phyloP scores from a whole-genome alignment of 2,888 invertebrate species.

The Amorpha juglandis region DNA sequence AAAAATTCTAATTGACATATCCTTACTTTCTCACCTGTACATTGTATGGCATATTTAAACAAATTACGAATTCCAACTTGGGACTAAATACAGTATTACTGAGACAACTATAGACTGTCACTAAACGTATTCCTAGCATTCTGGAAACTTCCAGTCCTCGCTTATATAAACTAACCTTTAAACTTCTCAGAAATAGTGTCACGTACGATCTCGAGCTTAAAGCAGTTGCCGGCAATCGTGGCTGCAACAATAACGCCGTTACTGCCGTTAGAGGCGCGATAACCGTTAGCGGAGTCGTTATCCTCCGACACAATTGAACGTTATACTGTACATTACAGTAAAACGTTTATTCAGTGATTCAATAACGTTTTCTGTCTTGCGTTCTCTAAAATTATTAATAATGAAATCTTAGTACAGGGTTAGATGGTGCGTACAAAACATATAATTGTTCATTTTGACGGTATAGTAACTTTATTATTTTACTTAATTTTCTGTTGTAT shows the following conservation, averaged over 20 bases:
- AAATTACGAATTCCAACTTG: too few relatives aligned
- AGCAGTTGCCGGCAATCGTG: slow-evolving; percentile 25
- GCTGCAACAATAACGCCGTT: slow-evolving; percentile 30
- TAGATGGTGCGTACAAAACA: too few relatives aligned
- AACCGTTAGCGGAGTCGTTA: slow-evolving; percentile 28
- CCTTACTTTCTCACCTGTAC: too few relatives aligned
- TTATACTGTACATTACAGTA: slow-evolving; percentile 12
- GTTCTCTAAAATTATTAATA: not conserved
- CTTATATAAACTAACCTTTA: not conserved
- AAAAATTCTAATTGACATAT: too few relatives aligned
- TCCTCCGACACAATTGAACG: slow-evolving; percentile 22
- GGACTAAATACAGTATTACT: too few relatives aligned
- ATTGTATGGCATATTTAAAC: too few relatives aligned
- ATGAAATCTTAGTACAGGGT: not conserved
- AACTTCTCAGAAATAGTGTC: not conserved
- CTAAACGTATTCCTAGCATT: too few relatives aligned
- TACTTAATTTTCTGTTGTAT: too few relatives aligned
- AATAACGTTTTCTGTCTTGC: slow-evolving; percentile 17
- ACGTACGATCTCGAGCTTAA: slow-evolving; percentile 6
- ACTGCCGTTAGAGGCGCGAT: slow-evolving; percentile 33
- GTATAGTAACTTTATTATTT: too few relatives aligned
- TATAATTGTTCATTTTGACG: too few relatives aligned
- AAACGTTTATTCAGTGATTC: slow-evolving; percentile 31
- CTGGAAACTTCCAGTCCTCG: not conserved
- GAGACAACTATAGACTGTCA: too few relatives aligned